These are phyloP conservation scores for Lamprologus tigripictilis DNA, from an alignment of 2,113 vertebrate species.

Conservation along the genomic window DNA sequence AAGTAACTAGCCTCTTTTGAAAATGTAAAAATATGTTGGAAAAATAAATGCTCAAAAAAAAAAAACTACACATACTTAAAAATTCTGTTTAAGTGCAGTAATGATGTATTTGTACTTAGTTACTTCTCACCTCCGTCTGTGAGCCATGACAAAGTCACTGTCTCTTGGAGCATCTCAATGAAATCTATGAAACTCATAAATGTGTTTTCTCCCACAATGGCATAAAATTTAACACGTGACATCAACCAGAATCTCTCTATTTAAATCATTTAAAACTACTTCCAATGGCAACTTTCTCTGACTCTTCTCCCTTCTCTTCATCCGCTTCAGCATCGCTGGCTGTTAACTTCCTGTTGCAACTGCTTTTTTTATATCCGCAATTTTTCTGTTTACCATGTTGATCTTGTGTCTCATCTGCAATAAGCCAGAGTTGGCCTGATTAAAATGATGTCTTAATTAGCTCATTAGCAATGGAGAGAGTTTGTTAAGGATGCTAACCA, in stretches of 20 bases:
- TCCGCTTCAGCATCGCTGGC: background rate
- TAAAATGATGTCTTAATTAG: conserved; percentile 43
- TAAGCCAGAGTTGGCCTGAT: conserved; percentile 12
- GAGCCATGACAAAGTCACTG: background rate
- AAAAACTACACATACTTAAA: fast-evolving
- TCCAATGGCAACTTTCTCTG: background rate
- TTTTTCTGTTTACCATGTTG: conserved; percentile 13
- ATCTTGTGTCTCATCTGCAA: conserved; percentile 9
- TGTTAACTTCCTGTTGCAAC: background rate
- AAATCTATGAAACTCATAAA: background rate
- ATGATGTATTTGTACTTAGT: background rate
- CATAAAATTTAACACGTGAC: background rate
- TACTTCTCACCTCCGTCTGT: background rate
- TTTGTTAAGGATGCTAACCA: conserved; percentile 34
- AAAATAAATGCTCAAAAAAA: background rate
- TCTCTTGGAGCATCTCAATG: background rate
- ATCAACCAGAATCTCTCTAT: background rate
- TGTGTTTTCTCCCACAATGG: background rate
- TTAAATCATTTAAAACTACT: background rate
- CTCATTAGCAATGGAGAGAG: conserved; percentile 34
- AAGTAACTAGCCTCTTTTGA: background rate
- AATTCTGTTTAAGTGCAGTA: background rate
- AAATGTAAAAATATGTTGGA: background rate
- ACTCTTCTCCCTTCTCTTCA: background rate
- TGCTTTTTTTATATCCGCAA: background rate